Percentiles rank a stretch among this genome's conserved stretches.
Conservation (phyloP, 2,113 vertebrate species). For the Podiceps cristatus region DNA sequence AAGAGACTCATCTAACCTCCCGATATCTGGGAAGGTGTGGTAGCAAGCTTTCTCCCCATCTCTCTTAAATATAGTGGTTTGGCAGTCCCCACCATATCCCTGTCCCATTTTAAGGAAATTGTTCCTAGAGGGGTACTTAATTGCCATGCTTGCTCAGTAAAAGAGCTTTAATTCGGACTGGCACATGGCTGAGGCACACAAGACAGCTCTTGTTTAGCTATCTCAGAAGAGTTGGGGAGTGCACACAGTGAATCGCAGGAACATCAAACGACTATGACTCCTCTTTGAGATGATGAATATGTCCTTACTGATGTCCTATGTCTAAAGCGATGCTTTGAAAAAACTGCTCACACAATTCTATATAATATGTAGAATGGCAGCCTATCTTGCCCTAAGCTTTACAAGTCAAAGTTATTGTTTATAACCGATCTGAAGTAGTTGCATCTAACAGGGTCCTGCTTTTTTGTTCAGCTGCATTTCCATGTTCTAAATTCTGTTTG, state of each 20-base stretch:
- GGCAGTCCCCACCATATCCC: background rate
- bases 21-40: background rate
- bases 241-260: background rate
- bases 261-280: background rate
- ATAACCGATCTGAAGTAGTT: background rate
- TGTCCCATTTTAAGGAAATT: background rate
- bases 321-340: background rate
- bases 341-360: background rate
- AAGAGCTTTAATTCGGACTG: background rate
- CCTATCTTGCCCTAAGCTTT: background rate
- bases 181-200: background rate
- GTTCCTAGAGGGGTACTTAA: background rate
- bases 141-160: background rate
- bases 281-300: background rate
- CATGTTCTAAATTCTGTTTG: background rate
- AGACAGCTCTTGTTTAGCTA: background rate
- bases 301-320: fast-evolving
- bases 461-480: background rate
- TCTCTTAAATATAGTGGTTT: background rate
- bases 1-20: background rate
- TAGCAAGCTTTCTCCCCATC: background rate
- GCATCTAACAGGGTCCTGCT: background rate
- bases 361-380: background rate
- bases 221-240: background rate
- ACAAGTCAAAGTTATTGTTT: background rate